Evolutionary conservation across 2,888 invertebrate species (phyloP).

Genomic region (Eristalinus sepulchralis): DNA sequence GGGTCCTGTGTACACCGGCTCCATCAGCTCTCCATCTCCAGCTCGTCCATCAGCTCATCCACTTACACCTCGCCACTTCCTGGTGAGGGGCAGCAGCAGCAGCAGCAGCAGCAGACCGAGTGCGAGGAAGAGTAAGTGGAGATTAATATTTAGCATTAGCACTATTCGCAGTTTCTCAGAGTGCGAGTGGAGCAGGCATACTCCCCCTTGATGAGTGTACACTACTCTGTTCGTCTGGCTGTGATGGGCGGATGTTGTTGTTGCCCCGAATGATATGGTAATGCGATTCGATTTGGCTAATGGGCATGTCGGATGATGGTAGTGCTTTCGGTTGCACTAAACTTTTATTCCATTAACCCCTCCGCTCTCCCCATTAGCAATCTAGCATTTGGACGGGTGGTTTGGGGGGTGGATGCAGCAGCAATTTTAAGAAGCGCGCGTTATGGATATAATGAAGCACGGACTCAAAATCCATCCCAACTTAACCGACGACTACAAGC

Average conservation of each 20-base stretch:
- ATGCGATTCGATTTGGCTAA: slow-evolving; percentile 64
- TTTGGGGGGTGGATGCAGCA: slow-evolving; percentile 9
- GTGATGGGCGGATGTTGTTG: background rate
- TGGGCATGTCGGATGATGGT: slow-evolving; percentile 57
- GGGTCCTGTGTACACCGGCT: background rate
- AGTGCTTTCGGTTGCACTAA: slow-evolving; percentile 35
- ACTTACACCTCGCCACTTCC: slow-evolving; percentile 55
- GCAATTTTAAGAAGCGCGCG: slow-evolving; percentile 50
- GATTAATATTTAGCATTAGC: slow-evolving; percentile 61
- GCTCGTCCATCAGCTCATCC: background rate
- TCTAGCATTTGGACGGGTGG: background rate
- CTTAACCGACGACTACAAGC: slow-evolving; percentile 36
- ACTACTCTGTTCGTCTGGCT: background rate
- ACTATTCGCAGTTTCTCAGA: slow-evolving; percentile 19
- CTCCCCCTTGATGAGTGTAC: background rate
- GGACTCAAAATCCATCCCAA: slow-evolving; percentile 47
- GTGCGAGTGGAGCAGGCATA: background rate
- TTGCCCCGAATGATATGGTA: slow-evolving; percentile 28
- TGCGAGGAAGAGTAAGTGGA: slow-evolving; percentile 34
- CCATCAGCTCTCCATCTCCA: background rate
- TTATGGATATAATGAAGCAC: slow-evolving; percentile 58
- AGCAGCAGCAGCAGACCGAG: background rate
- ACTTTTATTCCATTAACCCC: background rate
- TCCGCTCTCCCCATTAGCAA: background rate
- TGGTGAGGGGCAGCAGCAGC: background rate